These are phyloP conservation scores for Drosophila quinaria DNA, from an alignment of 2,888 invertebrate genomes.

Conservation along the genomic window DNA sequence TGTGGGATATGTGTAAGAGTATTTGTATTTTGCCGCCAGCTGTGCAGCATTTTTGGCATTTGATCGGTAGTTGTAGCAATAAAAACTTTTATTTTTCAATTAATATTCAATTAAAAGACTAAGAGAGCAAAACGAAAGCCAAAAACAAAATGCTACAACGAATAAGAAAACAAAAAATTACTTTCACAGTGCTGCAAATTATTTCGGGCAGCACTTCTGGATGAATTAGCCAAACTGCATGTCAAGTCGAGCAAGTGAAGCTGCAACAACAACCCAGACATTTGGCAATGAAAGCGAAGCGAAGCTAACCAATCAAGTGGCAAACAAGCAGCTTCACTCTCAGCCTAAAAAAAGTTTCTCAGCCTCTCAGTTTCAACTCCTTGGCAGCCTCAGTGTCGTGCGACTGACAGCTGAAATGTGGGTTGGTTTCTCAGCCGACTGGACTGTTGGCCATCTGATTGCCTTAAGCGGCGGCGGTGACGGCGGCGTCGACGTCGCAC, in stretches of 20 bases:
- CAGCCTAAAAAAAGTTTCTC: constrained; percentile 27
- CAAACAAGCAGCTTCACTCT: constrained; percentile 63
- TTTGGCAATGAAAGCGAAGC: constrained; percentile 75
- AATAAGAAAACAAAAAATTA: constrained; percentile 36
- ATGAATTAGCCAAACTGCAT: constrained; percentile 76
- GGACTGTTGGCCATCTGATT: constrained; percentile 24
- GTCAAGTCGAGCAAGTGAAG: constrained; percentile 68
- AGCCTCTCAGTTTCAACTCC: constrained; percentile 43
- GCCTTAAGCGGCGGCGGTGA: not conserved
- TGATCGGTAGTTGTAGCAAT: not conserved
- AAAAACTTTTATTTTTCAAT: constrained; percentile 75
- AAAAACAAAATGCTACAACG: constrained; percentile 26
- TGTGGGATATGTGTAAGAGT: constrained; percentile 22
- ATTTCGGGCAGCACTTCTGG: constrained; percentile 79
- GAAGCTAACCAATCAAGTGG: constrained; percentile 71
- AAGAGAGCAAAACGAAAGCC: constrained; percentile 51
- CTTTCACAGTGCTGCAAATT: constrained; percentile 76
- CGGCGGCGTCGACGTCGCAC: not conserved
- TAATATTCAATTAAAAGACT: constrained; percentile 78
- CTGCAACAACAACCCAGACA: constrained; percentile 53
- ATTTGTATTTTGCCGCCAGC: constrained; percentile 53
- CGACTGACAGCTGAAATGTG: constrained; percentile 70
- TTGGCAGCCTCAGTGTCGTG: constrained; percentile 38
- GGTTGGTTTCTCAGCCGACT: constrained; percentile 60
- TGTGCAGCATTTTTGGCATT: constrained; percentile 46